Conservation (phyloP, 2,797 vertebrate species). For the Somateria mollissima region DNA sequence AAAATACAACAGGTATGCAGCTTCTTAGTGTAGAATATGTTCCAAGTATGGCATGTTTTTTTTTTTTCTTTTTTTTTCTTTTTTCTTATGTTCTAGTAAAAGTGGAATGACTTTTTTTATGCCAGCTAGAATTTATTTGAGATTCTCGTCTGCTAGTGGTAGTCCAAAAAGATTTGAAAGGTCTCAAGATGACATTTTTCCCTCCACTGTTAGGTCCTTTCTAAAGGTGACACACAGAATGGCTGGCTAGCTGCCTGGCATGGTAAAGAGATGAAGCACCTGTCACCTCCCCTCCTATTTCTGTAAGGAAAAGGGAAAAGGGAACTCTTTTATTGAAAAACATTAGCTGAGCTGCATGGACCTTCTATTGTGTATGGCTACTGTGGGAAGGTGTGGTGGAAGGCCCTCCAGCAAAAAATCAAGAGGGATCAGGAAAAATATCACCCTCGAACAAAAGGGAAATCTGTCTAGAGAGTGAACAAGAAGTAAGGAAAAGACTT, state of each 20-base stretch:
- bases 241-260: slow-evolving; percentile 11
- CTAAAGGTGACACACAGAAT: not conserved
- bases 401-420: not conserved
- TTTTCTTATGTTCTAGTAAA: slow-evolving; percentile 1
- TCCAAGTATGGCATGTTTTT: not conserved
- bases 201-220: not conserved
- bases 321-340: not conserved
- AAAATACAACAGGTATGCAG: slow-evolving; percentile 4
- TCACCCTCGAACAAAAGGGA: not conserved
- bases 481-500: not conserved
- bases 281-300: not conserved
- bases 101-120: not conserved
- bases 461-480: not conserved
- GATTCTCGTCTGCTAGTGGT: not conserved
- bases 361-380: fast-evolving
- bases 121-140: not conserved
- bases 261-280: not conserved
- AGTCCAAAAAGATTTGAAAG: not conserved
- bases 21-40: not conserved
- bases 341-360: not conserved
- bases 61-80: not conserved
- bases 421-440: not conserved
- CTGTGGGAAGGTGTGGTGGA: not conserved
- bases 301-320: not conserved
- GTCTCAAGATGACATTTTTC: not conserved